Evolutionary conservation across 2,888 invertebrate species (phyloP).

Genomic region (Cepaea hortensis): DNA sequence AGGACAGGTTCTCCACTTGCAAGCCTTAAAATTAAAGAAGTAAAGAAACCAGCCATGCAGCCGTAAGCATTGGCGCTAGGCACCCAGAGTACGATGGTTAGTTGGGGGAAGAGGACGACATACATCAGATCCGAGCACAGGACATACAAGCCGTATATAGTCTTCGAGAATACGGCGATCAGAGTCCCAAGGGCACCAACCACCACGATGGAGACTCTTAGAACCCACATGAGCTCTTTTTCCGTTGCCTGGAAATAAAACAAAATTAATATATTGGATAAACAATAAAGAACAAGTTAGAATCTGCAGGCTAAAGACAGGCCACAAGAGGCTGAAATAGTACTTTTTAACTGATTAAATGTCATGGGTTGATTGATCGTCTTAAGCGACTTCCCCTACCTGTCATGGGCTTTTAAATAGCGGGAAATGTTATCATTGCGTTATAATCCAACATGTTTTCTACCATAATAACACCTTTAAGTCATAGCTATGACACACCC

Average conservation of each 20-base stretch:
- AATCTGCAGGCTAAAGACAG: too few species aligned
- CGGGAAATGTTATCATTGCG: too few species aligned
- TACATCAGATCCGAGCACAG: constrained; percentile 63
- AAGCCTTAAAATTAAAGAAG: constrained; percentile 86
- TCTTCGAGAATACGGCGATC: constrained; percentile 56
- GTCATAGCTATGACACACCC: too few species aligned
- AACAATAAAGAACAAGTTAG: too few species aligned
- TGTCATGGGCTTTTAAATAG: too few species aligned
- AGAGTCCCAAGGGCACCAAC: constrained; percentile 55
- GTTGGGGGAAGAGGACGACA: constrained; percentile 62
- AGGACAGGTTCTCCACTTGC: constrained; percentile 92
- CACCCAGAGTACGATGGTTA: constrained; percentile 60
- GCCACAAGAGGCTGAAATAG: too few species aligned
- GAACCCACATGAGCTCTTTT: constrained; percentile 60
- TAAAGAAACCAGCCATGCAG: constrained; percentile 77
- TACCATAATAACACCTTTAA: too few species aligned
- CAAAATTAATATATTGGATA: neutral
- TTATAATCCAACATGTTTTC: too few species aligned
- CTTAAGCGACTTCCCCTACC: too few species aligned
- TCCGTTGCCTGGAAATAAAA: constrained; percentile 56
- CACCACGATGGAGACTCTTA: constrained; percentile 57
- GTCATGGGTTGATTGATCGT: too few species aligned
- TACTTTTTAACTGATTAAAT: too few species aligned
- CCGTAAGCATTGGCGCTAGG: constrained; percentile 58
- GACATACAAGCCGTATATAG: constrained; percentile 62